Percentiles rank a stretch among this genome's conserved stretches.
Conservation (phyloP, 2,797 vertebrate genomes). For the Chloroceryle inda region DNA sequence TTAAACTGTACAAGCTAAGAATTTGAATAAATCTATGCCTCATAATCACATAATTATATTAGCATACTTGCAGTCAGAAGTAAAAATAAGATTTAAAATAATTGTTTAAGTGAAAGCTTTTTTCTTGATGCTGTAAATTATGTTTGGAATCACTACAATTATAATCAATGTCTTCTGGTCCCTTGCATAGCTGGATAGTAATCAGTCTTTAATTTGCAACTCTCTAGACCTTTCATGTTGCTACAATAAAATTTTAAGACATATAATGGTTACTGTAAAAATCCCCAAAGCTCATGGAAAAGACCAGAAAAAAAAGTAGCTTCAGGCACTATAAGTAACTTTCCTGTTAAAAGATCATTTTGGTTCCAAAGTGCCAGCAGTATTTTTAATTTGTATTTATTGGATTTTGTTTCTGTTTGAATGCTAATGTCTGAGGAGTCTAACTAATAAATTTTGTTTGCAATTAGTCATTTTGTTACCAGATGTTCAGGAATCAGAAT, state of each 20-base stretch:
- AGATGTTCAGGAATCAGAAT: conserved; percentile 9
- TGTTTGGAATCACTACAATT: background rate
- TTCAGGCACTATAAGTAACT: background rate
- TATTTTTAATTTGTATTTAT: background rate
- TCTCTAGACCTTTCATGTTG: background rate
- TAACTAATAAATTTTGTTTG: background rate
- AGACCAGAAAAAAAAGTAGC: background rate
- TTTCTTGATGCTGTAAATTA: background rate
- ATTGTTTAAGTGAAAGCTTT: background rate
- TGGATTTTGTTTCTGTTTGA: conserved; percentile 16
- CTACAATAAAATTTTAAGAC: background rate
- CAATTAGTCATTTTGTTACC: background rate
- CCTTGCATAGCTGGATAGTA: background rate
- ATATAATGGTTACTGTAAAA: background rate
- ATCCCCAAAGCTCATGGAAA: background rate
- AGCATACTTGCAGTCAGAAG: background rate
- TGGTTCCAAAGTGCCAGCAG: background rate
- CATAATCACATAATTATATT: background rate
- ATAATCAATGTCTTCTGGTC: background rate
- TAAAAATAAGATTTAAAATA: background rate
- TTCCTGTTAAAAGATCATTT: background rate
- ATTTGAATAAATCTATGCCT: background rate
- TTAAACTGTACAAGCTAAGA: background rate
- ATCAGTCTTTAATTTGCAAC: background rate
- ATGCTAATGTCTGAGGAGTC: background rate